Base-by-base conservation (phyloP, 2,888 invertebrate genomes). In the Carpatolechia fugitivella region DNA sequence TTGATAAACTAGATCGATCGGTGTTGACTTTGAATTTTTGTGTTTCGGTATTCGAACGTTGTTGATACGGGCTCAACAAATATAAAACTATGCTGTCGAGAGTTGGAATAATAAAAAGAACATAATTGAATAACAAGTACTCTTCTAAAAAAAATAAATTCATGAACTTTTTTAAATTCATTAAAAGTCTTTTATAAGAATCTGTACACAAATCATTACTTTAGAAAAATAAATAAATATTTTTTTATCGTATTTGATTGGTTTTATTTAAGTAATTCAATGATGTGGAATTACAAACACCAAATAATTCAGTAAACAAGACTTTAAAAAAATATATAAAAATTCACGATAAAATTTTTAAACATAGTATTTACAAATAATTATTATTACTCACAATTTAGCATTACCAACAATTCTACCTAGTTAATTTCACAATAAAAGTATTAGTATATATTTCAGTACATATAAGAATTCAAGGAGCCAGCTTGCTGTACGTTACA, bases 1-100 rank as follows among this genome's bases (percentile, higher is more conserved):
- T 51, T 55, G 55, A 51, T 49, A 55, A 53, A 56, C 57, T 52
- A 59, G 56, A 59, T 58, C 59, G 62, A 62, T 56, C 52, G 24
- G 57, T 52, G 29, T 38, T 29, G 24, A 24, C 29, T 44, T 29
- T 13, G 40, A 24, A 7, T 24, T 44, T 13, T 44, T 44, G 44
- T 44, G 24, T 44, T 44, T 24, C n/a, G 44, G 44, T 44, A n/a
- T 41, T n/a, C 10, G 40, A 41, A 41, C 24, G 3, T 3, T 41
- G 18, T 41, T 20, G 20, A 20, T 41, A 20, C 20, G 40, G 40
- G 18, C 24, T 24, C 24, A 18, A 18, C n/a, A 41, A 18, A 18
- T 18, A 41, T 18, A 41, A 41, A 18, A 6, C 24, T 3, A 24
- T 4, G 24, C 24, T 24, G 6, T 24, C 6, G 24, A 6, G 3